phyloP scores from a whole-genome alignment of 1,140 invertebrate genomes.

The Oreohelix idahoensis region DNA sequence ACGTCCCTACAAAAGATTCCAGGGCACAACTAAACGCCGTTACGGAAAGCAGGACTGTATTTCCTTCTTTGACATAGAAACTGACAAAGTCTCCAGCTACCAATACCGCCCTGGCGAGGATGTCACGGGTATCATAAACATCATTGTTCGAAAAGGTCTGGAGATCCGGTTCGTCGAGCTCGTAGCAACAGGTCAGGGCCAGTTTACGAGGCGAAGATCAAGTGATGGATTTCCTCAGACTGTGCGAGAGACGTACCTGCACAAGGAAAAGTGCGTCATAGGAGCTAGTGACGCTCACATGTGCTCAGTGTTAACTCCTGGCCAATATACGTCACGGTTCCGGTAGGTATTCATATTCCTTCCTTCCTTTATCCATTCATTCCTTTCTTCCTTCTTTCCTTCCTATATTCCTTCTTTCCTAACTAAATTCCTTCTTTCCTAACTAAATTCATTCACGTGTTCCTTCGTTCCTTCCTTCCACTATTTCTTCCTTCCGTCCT shows the following conservation, averaged over 20 bases:
- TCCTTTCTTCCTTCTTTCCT: too few relatives aligned
- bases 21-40: slow-evolving; percentile 24
- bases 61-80: slow-evolving; percentile 62
- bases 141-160: slow-evolving; percentile 52
- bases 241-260: slow-evolving; percentile 58
- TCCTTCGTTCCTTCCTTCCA: too few relatives aligned
- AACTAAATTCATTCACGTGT: too few relatives aligned
- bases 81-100: slow-evolving; percentile 54
- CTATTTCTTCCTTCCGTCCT: too few relatives aligned
- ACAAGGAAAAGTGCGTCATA: slow-evolving; percentile 61
- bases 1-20: background rate
- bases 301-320: slow-evolving; percentile 61
- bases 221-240: slow-evolving; percentile 40
- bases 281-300: slow-evolving; percentile 55
- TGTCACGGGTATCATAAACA: slow-evolving; percentile 58
- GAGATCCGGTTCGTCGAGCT: slow-evolving; percentile 67
- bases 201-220: slow-evolving; percentile 45
- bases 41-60: slow-evolving; percentile 57
- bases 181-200: slow-evolving; percentile 56
- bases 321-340: slow-evolving; percentile 67
- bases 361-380: too few relatives aligned
- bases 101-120: slow-evolving; percentile 61
- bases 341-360: too few relatives aligned
- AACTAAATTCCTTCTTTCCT: too few relatives aligned
- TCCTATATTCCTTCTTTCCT: too few relatives aligned